These are phyloP conservation scores for Platyrinchus mystaceus DNA, from an alignment of 2,797 vertebrate genomes.

Conservation along the genomic window DNA sequence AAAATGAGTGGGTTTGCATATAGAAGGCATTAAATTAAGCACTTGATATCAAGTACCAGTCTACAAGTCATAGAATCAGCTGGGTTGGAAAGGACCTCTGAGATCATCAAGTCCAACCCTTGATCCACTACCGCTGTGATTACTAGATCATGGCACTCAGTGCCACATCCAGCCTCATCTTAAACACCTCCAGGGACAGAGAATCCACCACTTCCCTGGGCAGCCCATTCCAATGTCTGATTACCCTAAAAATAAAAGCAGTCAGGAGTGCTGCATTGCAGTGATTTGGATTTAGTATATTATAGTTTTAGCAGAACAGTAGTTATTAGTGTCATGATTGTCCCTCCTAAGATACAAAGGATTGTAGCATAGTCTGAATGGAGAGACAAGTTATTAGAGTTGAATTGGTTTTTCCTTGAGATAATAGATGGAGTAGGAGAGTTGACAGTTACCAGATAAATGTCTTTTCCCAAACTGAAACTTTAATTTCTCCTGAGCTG, in stretches of 20 bases:
- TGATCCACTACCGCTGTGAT: too few relatives aligned
- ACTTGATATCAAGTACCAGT: neutral
- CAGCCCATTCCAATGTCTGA: too few relatives aligned
- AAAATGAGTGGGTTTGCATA: neutral
- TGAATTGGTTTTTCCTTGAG: neutral
- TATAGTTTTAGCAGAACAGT: neutral
- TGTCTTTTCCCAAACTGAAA: neutral
- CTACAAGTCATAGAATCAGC: neutral
- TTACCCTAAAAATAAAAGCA: neutral
- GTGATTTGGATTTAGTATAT: neutral
- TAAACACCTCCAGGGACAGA: too few relatives aligned
- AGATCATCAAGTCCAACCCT: too few relatives aligned
- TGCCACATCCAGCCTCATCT: too few relatives aligned
- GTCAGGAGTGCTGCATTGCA: neutral
- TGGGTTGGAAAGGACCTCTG: too few relatives aligned
- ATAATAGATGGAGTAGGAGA: neutral
- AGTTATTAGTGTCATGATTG: neutral
- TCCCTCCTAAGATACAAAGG: neutral
- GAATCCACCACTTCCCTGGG: too few relatives aligned
- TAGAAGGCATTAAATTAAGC: constrained; percentile 13
- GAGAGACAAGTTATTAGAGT: neutral
- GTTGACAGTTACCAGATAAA: neutral
- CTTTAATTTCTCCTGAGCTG: neutral
- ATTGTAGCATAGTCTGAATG: neutral
- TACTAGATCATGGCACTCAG: too few relatives aligned